Conservation (phyloP, 2,888 invertebrate species). For the Xanthia togata region DNA sequence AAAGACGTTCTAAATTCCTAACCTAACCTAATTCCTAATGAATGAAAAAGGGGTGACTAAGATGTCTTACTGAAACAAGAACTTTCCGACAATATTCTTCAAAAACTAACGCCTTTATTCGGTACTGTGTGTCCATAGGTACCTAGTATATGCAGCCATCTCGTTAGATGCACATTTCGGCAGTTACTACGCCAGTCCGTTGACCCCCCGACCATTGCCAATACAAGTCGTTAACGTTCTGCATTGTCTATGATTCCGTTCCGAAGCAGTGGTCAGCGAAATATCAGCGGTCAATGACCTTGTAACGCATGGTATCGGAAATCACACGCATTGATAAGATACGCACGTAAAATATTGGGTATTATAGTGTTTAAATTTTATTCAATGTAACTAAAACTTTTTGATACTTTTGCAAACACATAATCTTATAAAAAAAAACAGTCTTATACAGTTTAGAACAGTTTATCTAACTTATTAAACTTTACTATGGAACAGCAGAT, state of each 20-base stretch:
- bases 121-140: background rate
- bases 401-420: too few species aligned
- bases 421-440: too few species aligned
- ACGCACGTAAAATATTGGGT: conserved; percentile 50
- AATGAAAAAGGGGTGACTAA: background rate
- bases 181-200: conserved; percentile 50
- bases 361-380: background rate
- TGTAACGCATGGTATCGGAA: conserved; percentile 72
- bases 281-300: conserved; percentile 74
- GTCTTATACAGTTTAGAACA: too few species aligned
- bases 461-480: too few species aligned
- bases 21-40: background rate
- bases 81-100: background rate
- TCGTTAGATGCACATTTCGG: conserved; percentile 61
- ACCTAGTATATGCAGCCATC: conserved; percentile 37
- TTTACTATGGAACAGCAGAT: too few species aligned
- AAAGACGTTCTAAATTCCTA: too few species aligned
- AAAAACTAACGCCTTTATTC: background rate
- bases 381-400: too few species aligned
- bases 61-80: background rate
- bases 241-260: conserved; percentile 63
- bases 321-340: conserved; percentile 69
- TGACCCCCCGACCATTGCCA: conserved; percentile 54
- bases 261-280: conserved; percentile 69
- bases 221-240: conserved; percentile 60